Evolutionary conservation across 2,888 invertebrate genomes (phyloP), one percentile per base, ranked within the genome.

Genomic region (Cryptosula pallasiana): DNA sequence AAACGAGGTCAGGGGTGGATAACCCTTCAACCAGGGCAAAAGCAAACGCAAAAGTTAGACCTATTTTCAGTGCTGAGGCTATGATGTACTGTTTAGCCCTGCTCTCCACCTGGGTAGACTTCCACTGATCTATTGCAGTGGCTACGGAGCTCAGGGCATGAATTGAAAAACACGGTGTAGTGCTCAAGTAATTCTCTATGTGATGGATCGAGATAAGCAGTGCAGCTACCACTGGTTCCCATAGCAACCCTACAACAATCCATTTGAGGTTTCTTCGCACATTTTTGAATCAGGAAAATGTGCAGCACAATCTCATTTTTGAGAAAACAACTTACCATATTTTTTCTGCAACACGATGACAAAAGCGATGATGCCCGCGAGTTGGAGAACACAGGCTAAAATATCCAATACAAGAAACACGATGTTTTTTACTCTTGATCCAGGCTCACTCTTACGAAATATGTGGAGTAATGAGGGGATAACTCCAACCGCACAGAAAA

Each of bases 401-500:
- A 36, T 29, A 29, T 70, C 70, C 9, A 70, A 23, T 5, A 70
- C 45, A 1, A 70, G 13, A 5, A 70, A 36, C 5, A 29, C 45
- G 3, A 36, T n/a, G 2, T 3, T 23, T 23, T 70, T 70, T n/a
- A 25, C 36, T 32, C 70, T 20, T 5, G 70, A 36, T 36, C 70
- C 70, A 3, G 5, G 9, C 13, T 27, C 25, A 55, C 25, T 55
- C 9, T 9, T 27, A 34, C 9, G 20, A 36, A 70, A 54, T 23
- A 70, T 54, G 45, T 54, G 36, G 2, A 70, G 45, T 9, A 54
- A 5, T 9, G 70, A 20, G 0, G 84, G 84, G 1, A 83, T 75
- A 69, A 80, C 79, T 73, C 81, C 81, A 1, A 81, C 76, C n/a
- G 81, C 80, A 72, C 81, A 78, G 69, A 81, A 80, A 29, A 82